Evolutionary conservation across 2,888 invertebrate species (phyloP), one percentile per base, ranked within the genome.

Genomic region (Piscicola geometra): DNA sequence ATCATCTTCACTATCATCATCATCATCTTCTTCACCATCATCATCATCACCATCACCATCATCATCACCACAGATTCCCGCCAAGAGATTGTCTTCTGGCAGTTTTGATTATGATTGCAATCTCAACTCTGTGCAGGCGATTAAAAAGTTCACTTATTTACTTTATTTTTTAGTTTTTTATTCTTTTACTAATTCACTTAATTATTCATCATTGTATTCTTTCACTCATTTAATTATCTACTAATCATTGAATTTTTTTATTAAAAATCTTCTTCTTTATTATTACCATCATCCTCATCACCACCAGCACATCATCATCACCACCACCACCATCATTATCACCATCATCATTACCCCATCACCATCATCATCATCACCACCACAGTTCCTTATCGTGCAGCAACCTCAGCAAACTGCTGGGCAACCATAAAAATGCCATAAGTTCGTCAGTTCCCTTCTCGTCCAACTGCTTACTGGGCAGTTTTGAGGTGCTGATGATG

Each of bases 31-130:
- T 15, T 47, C 50, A 15, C 50, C 50, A 47, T 47, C 12, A 47
- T 36, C n/a, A 64, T 64, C 30, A 18, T 18, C 66, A n/a, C n/a
- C n/a, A 28, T 21, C 50, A 47, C 50, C 50, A 47, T 47, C 21
- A 9, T 47, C 50, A 47, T 47, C 50, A 18, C n/a, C 5, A 18
- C 81, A 87, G 86, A 87, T 93, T 0, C 93, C 93, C 0, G 86
- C 92, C n/a, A 85, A 85, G 78, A 87, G 92, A 67, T 88, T 91
- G 72, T 91, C 92, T 1, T 90, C 90, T n/a, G 81, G 80, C 75
- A 90, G 91, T 82, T 93, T 93, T 84, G 92, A 92, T 83, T 93
- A 91, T 82, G 93, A 93, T 86, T 91, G 91, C 81, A 89, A 90
- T 56, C 89, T 93, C 81, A 82, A 81, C 76, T 75, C 67, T 52